A percentile compares a stretch with the other conserved stretches of the same genome.
Evolutionary conservation across 2,797 vertebrate genomes (phyloP).

Genomic region (Macropodus opercularis): DNA sequence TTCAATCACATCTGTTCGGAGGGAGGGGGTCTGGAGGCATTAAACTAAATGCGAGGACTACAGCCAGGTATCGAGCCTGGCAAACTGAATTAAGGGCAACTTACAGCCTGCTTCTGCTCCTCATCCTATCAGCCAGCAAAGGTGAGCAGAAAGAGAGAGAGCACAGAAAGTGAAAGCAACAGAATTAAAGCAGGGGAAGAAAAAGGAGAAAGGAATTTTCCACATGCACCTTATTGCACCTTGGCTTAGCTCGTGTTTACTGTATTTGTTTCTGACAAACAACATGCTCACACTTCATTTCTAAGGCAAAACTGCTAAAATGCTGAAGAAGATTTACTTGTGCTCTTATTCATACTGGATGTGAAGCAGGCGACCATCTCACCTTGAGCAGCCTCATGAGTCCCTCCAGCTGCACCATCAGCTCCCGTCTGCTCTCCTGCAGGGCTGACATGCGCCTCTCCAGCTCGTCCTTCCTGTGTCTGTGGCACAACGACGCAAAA

Average conservation of each 20-base stretch:
- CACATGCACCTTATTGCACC: conserved; percentile 48
- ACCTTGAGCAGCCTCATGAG: conserved; percentile 99
- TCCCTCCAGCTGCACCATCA: conserved; percentile 98
- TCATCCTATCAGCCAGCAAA: conserved; percentile 88
- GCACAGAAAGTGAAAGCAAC: conserved; percentile 49
- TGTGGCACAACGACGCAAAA: conserved; percentile 54
- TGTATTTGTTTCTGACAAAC: conserved; percentile 20
- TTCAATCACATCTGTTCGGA: conserved; percentile 41
- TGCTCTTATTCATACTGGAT: too few relatives aligned
- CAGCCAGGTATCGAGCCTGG: conserved; percentile 34
- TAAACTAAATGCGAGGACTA: conserved; percentile 39
- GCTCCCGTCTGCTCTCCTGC: conserved; percentile 94
- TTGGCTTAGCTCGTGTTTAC: conserved; percentile 21
- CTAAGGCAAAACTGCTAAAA: conserved; percentile 1
- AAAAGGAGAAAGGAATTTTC: conserved; percentile 34
- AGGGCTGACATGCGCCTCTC: conserved; percentile 97
- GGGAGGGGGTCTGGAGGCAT: conserved; percentile 8
- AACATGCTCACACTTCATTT: conserved; percentile 26
- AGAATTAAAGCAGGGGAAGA: conserved; percentile 59
- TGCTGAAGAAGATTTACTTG: conserved; percentile 4
- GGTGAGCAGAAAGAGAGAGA: conserved; percentile 73
- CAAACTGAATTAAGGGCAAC: conserved; percentile 80
- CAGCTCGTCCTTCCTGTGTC: conserved; percentile 96
- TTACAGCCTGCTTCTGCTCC: conserved; percentile 98
- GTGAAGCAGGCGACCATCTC: conserved; percentile 10